A percentile compares a stretch with the other conserved stretches of the same genome.
phyloP scores from a whole-genome alignment of 2,113 vertebrate species.

The Chlamydotis undulata region DNA sequence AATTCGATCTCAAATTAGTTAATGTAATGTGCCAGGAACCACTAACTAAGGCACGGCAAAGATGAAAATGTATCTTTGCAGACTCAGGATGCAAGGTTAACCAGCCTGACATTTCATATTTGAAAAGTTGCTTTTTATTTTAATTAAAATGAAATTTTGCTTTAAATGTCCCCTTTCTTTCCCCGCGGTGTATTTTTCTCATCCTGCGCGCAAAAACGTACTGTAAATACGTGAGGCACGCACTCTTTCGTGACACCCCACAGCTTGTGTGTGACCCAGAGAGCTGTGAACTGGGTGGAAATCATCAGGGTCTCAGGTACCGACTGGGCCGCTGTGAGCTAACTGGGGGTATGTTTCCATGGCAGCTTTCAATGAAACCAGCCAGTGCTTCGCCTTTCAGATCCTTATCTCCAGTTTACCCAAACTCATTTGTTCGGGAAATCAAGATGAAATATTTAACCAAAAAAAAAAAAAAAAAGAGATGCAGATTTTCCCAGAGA shows the following conservation, averaged over 20 bases:
- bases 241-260: background rate
- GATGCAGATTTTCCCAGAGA: background rate
- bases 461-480: background rate
- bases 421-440: slow-evolving; percentile 37
- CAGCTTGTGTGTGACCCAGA: background rate
- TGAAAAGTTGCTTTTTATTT: slow-evolving; percentile 61
- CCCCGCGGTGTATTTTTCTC: background rate
- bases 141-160: slow-evolving; percentile 49
- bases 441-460: background rate
- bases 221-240: background rate
- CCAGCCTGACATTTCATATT: slow-evolving; percentile 64
- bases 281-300: slow-evolving; percentile 14
- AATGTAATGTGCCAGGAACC: slow-evolving; percentile 81
- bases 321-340: slow-evolving; percentile 18
- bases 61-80: slow-evolving; percentile 75
- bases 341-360: slow-evolving; percentile 35
- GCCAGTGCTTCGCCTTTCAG: background rate
- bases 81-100: slow-evolving; percentile 68
- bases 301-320: slow-evolving; percentile 25
- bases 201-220: background rate
- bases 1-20: slow-evolving; percentile 90
- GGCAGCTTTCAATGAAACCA: slow-evolving; percentile 2
- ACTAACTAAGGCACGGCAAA: slow-evolving; percentile 73
- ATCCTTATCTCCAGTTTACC: slow-evolving; percentile 10
- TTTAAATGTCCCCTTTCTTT: background rate